Base-by-base conservation (phyloP, 2,113 vertebrate genomes). In the Sander vitreus region DNA sequence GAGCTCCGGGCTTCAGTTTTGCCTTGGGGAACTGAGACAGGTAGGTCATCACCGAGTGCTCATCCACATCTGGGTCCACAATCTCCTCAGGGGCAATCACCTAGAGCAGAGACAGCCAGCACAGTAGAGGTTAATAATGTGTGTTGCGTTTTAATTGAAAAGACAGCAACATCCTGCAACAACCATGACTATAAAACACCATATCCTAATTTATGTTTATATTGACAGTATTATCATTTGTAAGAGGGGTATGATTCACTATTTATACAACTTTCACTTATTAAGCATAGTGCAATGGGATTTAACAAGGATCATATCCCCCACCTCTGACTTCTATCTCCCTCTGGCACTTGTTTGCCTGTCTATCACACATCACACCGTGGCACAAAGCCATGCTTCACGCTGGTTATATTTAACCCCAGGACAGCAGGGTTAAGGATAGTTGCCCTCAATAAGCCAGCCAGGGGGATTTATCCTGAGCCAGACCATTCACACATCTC, bases 31-130 rank as follows among this genome's bases (percentile, higher is more conserved):
- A 98, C 95, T 98, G 97, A 67, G 97, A 98, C 88, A 98, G 94
- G 94, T 98, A 98, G 43, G 97, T 98, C 97, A 98, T 98, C 76
- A 98, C 97, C 0, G 97, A 98, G 85, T 97, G 97, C 78, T 98
- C 97, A 16, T 98, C 97, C 86, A 98, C 97, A 27, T 98, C 96
- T 88, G 97, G 97, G 90, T 98, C 97, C 88, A 98, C 97, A 0
- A 98, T 98, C 92, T 98, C 97, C 91, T 98, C 97, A 0, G 97
- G 97, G 18, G 97, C 97, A 5, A 98, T 98, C 86, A 98, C 97
- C 97, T 98, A 73, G 2, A 87, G 65, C 33, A 51, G 36, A 71
- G 23, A 47, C 9, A 48, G 62, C 0, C 21, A 39, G 39, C 3
- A 3, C 21, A 66, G 36, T 18, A 63, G 33, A 11, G n/a, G 51